These are phyloP conservation scores for Carassius auratus DNA, from an alignment of 2,113 vertebrate genomes.

Conservation along the genomic window DNA sequence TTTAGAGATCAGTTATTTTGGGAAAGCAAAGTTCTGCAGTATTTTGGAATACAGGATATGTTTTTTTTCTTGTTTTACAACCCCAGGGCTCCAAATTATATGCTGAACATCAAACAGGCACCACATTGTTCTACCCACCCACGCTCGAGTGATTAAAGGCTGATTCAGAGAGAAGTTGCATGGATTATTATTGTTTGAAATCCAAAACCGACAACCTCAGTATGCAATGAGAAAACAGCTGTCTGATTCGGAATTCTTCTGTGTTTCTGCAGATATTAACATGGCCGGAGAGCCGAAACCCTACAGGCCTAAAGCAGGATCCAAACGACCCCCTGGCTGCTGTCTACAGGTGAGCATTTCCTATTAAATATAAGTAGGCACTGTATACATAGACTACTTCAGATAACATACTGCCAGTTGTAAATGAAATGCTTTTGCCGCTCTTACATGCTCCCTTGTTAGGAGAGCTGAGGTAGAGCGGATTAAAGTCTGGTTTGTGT, in stretches of 20 bases:
- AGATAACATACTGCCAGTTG: not conserved
- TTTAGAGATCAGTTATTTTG: not conserved
- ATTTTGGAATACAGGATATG: not conserved
- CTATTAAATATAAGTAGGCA: not conserved
- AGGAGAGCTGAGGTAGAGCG: not conserved
- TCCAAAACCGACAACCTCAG: not conserved
- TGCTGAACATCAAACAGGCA: conserved; percentile 6
- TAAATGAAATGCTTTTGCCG: conserved; percentile 66
- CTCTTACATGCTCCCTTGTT: conserved; percentile 10
- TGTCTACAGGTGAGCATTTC: conserved; percentile 81
- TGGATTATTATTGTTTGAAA: not conserved
- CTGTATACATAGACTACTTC: not conserved
- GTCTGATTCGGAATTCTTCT: conserved; percentile 25
- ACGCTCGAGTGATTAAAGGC: not conserved
- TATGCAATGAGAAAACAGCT: not conserved
- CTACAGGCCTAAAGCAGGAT: conserved; percentile 93
- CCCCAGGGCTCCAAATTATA: conserved; percentile 2
- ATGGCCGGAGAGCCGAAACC: conserved; percentile 99
- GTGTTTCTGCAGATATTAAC: conserved; percentile 87
- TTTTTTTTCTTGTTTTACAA: conserved; percentile 2
- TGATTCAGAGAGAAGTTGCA: not conserved
- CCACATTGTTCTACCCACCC: not conserved
- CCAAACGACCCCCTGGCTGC: conserved; percentile 92
- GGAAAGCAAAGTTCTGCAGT: not conserved
- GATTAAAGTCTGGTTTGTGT: conserved; percentile 3